Conservation (phyloP, 2,888 invertebrate species). For the Apamea epomidion region DNA sequence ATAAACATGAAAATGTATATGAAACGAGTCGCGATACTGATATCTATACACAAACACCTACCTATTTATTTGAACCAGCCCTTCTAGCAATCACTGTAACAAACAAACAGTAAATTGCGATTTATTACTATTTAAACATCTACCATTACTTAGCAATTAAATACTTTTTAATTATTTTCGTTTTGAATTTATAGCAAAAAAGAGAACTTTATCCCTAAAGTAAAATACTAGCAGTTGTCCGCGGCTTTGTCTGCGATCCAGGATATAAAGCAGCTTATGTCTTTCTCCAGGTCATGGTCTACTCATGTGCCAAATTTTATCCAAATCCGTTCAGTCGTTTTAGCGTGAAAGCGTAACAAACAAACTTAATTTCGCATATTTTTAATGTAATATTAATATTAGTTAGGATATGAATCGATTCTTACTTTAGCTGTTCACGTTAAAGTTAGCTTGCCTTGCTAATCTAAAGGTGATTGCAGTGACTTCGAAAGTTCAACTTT, state of each 20-base stretch:
- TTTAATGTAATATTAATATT: neutral
- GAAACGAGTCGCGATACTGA: neutral
- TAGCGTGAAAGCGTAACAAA: neutral
- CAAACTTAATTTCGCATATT: neutral
- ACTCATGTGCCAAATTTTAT: neutral
- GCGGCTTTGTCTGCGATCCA: neutral
- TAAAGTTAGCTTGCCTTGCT: constrained; percentile 25
- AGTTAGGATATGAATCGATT: neutral
- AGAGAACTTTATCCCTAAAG: neutral
- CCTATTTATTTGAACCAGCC: constrained; percentile 1
- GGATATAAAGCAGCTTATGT: neutral
- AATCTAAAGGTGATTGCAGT: constrained; percentile 22
- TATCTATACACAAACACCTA: neutral
- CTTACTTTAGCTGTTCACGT: constrained; percentile 7
- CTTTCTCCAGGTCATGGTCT: neutral
- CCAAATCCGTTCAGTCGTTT: neutral
- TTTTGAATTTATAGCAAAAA: neutral
- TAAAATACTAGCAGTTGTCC: neutral
- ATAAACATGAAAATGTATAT: too few relatives aligned
- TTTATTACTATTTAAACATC: neutral
- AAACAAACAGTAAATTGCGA: neutral
- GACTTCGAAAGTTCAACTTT: constrained; percentile 34
- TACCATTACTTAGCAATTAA: neutral
- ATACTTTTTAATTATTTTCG: neutral
- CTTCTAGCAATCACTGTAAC: constrained; percentile 1